Conservation (phyloP, 2,888 invertebrate genomes). For the Ypsolopha sequella region DNA sequence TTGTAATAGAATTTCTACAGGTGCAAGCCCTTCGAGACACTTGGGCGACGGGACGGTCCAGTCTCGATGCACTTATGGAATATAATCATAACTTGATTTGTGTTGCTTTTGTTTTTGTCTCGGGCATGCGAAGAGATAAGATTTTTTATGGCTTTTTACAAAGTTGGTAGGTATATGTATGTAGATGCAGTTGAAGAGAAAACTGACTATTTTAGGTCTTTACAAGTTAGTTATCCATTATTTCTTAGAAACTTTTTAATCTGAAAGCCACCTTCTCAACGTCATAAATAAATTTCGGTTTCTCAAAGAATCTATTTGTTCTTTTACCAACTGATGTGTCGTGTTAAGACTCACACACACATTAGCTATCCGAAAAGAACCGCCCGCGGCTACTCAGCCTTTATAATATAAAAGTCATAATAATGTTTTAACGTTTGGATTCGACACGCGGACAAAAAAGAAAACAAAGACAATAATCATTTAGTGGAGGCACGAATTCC, state of each 20-base stretch:
- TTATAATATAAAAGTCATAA: slow-evolving; percentile 37
- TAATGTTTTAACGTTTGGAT: slow-evolving; percentile 44
- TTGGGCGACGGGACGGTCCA: slow-evolving; percentile 2
- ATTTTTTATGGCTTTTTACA: not conserved
- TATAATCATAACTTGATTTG: not conserved
- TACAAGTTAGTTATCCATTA: no score
- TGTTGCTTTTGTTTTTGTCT: not conserved
- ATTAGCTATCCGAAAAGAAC: slow-evolving; percentile 4
- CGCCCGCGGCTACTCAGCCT: slow-evolving; percentile 17
- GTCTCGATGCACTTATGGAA: not conserved
- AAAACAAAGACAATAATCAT: slow-evolving; percentile 46
- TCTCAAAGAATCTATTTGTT: not conserved
- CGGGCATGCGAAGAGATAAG: not conserved
- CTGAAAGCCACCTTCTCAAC: not conserved
- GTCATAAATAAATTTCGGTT: not conserved
- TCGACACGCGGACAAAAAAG: slow-evolving; percentile 35
- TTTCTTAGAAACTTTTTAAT: not conserved
- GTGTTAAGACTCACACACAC: slow-evolving; percentile 1
- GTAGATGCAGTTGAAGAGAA: not conserved
- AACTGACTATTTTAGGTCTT: no score
- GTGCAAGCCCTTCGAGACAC: slow-evolving; percentile 3
- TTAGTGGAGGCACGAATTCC: slow-evolving; percentile 50
- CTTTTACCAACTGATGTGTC: not conserved
- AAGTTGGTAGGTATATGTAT: not conserved
- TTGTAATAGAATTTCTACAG: not conserved